These are phyloP conservation scores for Merops nubicus DNA, from an alignment of 2,113 vertebrate species.

Conservation along the genomic window DNA sequence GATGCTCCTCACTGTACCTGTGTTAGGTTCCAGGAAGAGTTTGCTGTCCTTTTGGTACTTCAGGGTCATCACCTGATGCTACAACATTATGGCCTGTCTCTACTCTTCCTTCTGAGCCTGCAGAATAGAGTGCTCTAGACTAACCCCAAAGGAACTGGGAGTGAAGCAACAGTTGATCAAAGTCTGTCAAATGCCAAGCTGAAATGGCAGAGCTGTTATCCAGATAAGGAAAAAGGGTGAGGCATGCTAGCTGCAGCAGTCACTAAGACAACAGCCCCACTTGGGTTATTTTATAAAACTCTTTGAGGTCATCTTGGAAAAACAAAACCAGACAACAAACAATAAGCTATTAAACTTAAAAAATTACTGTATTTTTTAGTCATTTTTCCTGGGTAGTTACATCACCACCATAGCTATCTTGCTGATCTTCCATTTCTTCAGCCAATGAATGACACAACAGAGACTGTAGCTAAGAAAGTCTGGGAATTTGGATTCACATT, in stretches of 20 bases:
- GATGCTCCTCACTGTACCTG: not conserved
- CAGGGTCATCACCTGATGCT: rapidly evolving
- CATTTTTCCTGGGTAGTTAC: not conserved
- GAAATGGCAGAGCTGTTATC: not conserved
- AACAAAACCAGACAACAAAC: not conserved
- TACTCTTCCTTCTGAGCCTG: not conserved
- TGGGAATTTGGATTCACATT: not conserved
- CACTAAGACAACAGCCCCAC: not conserved
- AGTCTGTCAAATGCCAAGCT: not conserved
- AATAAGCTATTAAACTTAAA: not conserved
- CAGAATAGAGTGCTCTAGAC: not conserved
- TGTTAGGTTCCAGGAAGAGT: not conserved
- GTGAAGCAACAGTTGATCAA: not conserved
- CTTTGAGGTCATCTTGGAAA: not conserved
- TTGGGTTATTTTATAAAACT: not conserved
- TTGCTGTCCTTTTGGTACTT: not conserved
- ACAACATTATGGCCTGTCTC: rapidly evolving
- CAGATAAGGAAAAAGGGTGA: not conserved
- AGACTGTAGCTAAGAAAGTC: not conserved
- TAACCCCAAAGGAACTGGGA: not conserved
- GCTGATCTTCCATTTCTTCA: not conserved
- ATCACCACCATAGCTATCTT: not conserved
- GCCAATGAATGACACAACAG: not conserved
- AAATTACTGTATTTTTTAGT: not conserved
- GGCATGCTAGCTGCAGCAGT: not conserved